Evolutionary conservation across 2,113 vertebrate genomes (phyloP).

Genomic region (Glareola pratincola): DNA sequence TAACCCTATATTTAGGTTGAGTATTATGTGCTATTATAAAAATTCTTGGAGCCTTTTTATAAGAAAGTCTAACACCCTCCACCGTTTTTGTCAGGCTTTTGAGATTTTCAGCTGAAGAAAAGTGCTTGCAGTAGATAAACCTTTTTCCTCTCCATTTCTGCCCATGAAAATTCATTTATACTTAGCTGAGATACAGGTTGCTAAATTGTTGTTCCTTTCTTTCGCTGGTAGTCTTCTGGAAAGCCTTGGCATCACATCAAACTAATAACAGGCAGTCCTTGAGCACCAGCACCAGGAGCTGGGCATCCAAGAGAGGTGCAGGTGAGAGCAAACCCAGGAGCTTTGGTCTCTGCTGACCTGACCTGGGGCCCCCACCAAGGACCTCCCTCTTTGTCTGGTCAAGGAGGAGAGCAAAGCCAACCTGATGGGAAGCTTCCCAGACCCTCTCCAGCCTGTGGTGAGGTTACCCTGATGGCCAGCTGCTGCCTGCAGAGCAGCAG

Average conservation of each 20-base stretch:
- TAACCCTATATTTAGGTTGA: neutral
- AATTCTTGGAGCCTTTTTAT: neutral
- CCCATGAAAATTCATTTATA: neutral
- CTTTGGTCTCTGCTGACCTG: neutral
- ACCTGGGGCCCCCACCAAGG: neutral
- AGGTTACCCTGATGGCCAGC: neutral
- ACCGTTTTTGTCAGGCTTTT: neutral
- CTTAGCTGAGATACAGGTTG: neutral
- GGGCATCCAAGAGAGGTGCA: neutral
- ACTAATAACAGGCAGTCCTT: too few species aligned
- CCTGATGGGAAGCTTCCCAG: neutral
- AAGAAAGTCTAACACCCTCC: neutral
- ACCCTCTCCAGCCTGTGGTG: fast-evolving
- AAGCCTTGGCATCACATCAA: neutral
- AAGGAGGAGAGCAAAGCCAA: neutral
- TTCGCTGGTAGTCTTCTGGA: neutral
- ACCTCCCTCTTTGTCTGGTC: neutral
- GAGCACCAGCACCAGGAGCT: neutral
- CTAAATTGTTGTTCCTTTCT: neutral
- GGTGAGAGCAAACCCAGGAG: fast-evolving
- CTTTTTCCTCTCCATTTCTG: neutral
- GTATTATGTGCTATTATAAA: neutral
- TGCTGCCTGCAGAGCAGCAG: neutral
- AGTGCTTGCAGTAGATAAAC: neutral
- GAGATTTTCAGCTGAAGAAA: neutral